Evolutionary conservation across 2,797 vertebrate genomes (phyloP), one percentile per base, ranked within the genome.

Genomic region (Melanotaenia boesemani): DNA sequence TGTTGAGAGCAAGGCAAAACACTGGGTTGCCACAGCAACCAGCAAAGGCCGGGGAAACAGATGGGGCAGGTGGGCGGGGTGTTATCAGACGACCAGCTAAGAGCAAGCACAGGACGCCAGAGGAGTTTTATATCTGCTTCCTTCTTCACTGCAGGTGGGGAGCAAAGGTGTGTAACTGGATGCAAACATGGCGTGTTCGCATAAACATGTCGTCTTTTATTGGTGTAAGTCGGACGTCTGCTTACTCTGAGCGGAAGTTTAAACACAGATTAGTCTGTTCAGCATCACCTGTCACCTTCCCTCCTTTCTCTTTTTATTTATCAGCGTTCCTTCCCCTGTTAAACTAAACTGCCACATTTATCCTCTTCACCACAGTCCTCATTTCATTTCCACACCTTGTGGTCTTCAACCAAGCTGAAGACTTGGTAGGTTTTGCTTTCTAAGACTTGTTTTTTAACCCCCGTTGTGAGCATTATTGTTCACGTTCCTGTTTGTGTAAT

Each of bases 11-110:
- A 82, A 93, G 88, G 83, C 89, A 90, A 93, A 93, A 93, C 90
- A 94, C 80, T 52, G 69, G 71, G 93, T 95, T 87, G 74, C 89
- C 91, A 93, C 88, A 88, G 93, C 89, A 94, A 94, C 94, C 72
- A 71, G 74, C 59, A 58, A 79, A 85, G 82, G 83, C 70, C 50
- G 12, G 37, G 30, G 72, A 76, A 70, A 73, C 75, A 86, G 79
- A 79, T 70, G 69, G 73, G 61, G 57, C 7, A 61, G 72, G 68
- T 71, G 68, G 68, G 34, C 26, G 67, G 46, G 63, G 73, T 6
- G 74, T 66, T 52, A 81, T 80, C 74, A 82, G 48, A 55, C 74
- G 73, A 85, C 0, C 7, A 72, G 58, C 60, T 70, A 60, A 70
- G 52, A 71, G 54, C 8, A 4, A 7, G 63, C 26, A 28, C 28